Base-by-base conservation (phyloP, 2,888 invertebrate genomes). In the Physocephala rufipes region DNA sequence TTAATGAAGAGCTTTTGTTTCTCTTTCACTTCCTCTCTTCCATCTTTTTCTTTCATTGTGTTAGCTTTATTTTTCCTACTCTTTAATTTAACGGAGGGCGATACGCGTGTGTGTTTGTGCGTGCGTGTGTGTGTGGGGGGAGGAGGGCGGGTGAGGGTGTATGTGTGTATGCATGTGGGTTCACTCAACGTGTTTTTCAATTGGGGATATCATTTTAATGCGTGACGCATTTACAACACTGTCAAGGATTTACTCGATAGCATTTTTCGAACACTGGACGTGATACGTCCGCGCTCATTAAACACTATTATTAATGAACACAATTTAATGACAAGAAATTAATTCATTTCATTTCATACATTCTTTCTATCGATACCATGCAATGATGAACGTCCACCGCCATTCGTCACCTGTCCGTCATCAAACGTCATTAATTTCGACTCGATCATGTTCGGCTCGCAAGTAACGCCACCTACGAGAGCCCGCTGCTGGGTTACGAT, bases 401-500 rank as follows among this genome's bases (percentile, higher is more conserved):
- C 70, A 67, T 73, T 66, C 70, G 65, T 67, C 70, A 47, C 5
- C 2, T 45, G 24, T 19, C 55, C n/a, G 15, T 64, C 58, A 30
- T 59, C 61, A 36, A 36, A 4, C 9, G n/a, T 70, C 55, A 21
- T 30, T 30, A 58, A 36, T 49, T 45, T 30, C 49, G 19, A 73
- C 74, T 72, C 76, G 74, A 71, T 73, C 76, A 62, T 71, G 59
- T 72, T 75, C 77, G 76, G 77, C n/a, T 45, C 28, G 45, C 19
- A 19, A 58, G 21, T 72, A 85, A 85, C 77, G 81, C 80, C 74
- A 79, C 82, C 73, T 86, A 81, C 74, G 86, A 86, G 80, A 86
- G 86, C 77, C 82, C 85, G 73, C 78, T 82, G 71, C 78, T 86
- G 79, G 83, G 82, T 75, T 85, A 83, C 75, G 86, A 86, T 75